Conservation (phyloP, 37 sponge, comb jelly and placozoan genomes). For the Haliclona indistincta region DNA sequence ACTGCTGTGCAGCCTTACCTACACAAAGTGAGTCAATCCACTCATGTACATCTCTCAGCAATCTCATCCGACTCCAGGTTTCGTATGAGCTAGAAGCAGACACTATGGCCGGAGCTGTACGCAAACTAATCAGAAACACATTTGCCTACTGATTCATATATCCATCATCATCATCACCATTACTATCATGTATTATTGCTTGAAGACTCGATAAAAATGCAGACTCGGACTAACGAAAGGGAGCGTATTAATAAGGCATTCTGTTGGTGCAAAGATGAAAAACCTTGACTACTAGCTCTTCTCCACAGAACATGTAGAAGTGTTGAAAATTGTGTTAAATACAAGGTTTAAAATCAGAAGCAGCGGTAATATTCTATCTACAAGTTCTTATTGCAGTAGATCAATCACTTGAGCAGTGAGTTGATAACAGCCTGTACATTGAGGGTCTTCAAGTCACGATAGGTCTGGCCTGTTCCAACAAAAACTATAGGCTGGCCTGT, state of each 20-base stretch:
- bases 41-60: neutral
- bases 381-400: too few relatives aligned
- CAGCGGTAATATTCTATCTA: too few relatives aligned
- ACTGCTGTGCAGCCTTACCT: slow-evolving; percentile 81
- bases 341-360: too few relatives aligned
- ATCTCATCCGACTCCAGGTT: slow-evolving; percentile 13
- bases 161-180: too few relatives aligned
- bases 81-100: slow-evolving; percentile 53
- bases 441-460: slow-evolving; percentile 83
- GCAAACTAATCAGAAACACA: slow-evolving; percentile 67
- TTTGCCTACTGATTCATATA: slow-evolving; percentile 44
- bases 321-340: too few relatives aligned
- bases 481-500: slow-evolving; percentile 97
- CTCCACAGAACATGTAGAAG: too few relatives aligned
- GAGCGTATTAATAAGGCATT: too few relatives aligned
- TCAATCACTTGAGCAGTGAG: slow-evolving; percentile 82
- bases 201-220: too few relatives aligned
- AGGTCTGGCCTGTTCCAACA: slow-evolving; percentile 95
- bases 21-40: slow-evolving; percentile 38
- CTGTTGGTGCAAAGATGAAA: too few relatives aligned
- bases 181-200: too few relatives aligned
- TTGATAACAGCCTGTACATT: slow-evolving; percentile 79
- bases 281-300: too few relatives aligned
- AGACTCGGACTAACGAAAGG: too few relatives aligned
- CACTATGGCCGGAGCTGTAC: slow-evolving; percentile 50